Base-by-base conservation (phyloP, 2,888 invertebrate species). In the Onthophagus sagittarius region DNA sequence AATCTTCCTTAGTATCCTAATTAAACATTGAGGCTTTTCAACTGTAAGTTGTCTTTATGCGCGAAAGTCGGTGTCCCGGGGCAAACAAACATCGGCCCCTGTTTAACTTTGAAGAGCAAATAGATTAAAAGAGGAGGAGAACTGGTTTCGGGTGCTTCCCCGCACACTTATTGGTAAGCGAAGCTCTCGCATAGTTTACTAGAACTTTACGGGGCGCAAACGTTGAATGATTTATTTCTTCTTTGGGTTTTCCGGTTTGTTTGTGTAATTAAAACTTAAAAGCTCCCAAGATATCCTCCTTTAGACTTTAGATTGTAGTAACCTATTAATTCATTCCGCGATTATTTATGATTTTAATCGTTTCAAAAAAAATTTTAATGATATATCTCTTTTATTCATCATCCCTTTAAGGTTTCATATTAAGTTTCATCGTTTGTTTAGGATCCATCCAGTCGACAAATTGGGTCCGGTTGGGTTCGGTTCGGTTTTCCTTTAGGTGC, bases 401-500 rank as follows among this genome's bases (percentile, higher is more conserved):
- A 53, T 53, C 39, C 39, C 39, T 53, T 53, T 53, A 53, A 53
- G 39, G 39, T 11, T 23, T 53, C 39, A 7, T 53, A 7, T 53
- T 53, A 53, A 53, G 39, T 53, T 53, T 53, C 39, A 53, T 53
- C 39, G 39, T 53, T 53, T 53, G 39, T 53, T 53, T 53, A 53
- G 39, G 39, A 53, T 53, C 11, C 39, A 67, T 67, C 67, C 23
- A 15, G 15, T 15, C 67, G 67, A 67, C 67, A 67, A 67, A 67
- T 67, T 67, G 67, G 67, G 67, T 67, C 39, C 23, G 67, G 67
- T 67, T n/a, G 11, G 39, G 39, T 53, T 53, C 39, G 33, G 63
- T 70, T 53, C 23, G 64, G 65, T 74, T 71, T 74, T 65, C 62
- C 70, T 70, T 74, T 70, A 31, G 15, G 67, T 67, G 67, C 23